A percentile compares a stretch with the other conserved stretches of the same genome.
phyloP scores from a whole-genome alignment of 2,797 vertebrate genomes.

The Uromys caudimaculatus region DNA sequence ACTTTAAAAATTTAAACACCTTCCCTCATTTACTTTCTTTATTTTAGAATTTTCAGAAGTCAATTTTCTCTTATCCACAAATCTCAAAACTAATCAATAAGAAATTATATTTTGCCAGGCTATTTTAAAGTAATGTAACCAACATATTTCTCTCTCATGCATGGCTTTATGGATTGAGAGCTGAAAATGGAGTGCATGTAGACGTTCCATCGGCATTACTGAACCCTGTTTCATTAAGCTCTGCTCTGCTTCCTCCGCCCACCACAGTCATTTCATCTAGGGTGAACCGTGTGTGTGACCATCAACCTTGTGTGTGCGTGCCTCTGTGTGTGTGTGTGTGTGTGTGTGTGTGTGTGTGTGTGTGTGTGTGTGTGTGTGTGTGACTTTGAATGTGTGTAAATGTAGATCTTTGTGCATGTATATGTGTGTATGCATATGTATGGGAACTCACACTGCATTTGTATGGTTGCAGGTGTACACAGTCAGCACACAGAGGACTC shows the following conservation, averaged over 20 bases:
- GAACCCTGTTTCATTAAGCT: constrained; percentile 14
- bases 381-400: neutral
- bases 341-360: neutral
- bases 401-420: neutral
- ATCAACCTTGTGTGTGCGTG: neutral
- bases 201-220: constrained; percentile 5
- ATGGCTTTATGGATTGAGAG: constrained; percentile 78
- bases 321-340: neutral
- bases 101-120: constrained; percentile 83
- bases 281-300: neutral
- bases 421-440: neutral
- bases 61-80: constrained; percentile 80
- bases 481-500: neutral
- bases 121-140: constrained; percentile 82
- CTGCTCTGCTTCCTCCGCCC: neutral
- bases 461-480: neutral
- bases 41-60: constrained; percentile 81
- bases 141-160: constrained; percentile 81
- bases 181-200: constrained; percentile 70
- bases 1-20: constrained; percentile 75
- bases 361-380: neutral
- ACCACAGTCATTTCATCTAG: neutral
- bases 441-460: neutral
- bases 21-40: constrained; percentile 78
- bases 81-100: constrained; percentile 85